phyloP scores from a whole-genome alignment of 2,888 invertebrate genomes.

The Xylota sylvarum region DNA sequence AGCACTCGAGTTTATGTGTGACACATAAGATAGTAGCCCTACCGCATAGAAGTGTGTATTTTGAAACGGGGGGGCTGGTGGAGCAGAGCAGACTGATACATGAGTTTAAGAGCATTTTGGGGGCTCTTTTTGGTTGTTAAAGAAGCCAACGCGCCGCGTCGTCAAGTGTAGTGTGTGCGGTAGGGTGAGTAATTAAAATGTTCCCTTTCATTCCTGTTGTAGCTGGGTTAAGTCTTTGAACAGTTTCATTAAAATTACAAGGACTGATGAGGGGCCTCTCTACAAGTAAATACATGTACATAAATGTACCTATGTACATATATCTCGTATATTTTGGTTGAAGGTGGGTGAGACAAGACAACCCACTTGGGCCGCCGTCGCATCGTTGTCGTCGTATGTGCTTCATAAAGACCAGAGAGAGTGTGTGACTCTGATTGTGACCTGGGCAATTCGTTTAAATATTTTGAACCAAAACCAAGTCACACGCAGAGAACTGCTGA shows the following conservation, averaged over 20 bases:
- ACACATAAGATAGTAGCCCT: conserved; percentile 57
- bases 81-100: conserved; percentile 9
- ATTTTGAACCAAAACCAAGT: conserved; percentile 26
- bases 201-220: conserved; percentile 17
- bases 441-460: conserved; percentile 42
- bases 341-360: conserved; percentile 16
- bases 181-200: conserved; percentile 73
- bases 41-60: neutral
- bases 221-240: conserved; percentile 43
- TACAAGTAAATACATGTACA: neutral
- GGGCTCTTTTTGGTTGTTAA: conserved; percentile 34
- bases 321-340: neutral
- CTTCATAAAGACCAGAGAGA: conserved; percentile 1
- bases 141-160: conserved; percentile 42
- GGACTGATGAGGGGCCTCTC: conserved; percentile 18
- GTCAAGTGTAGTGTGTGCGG: conserved; percentile 14
- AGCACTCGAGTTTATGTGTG: conserved; percentile 72
- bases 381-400: neutral
- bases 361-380: conserved; percentile 10
- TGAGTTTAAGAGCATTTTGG: conserved; percentile 48
- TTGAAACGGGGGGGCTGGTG: neutral
- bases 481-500: conserved; percentile 12
- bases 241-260: conserved; percentile 73
- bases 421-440: conserved; percentile 31
- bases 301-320: neutral